These are phyloP conservation scores for Ophion obscuratus DNA, from an alignment of 2,888 invertebrate species.

Conservation along the genomic window DNA sequence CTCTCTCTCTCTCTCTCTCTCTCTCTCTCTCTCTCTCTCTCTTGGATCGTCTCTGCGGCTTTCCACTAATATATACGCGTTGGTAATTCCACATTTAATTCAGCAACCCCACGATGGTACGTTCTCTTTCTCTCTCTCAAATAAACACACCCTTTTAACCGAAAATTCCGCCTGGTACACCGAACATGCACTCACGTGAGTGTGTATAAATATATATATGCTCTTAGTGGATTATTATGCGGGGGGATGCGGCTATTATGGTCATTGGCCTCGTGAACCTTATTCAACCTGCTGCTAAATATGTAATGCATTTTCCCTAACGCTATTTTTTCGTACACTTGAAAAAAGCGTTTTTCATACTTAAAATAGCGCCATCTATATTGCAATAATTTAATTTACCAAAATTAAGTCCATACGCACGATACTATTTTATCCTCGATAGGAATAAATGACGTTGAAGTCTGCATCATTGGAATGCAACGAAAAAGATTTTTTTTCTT, in stretches of 20 bases:
- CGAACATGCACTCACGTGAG: not conserved
- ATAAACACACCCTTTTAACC: constrained; percentile 61
- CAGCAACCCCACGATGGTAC: constrained; percentile 34
- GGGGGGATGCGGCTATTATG: constrained; percentile 58
- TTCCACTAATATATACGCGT: constrained; percentile 1
- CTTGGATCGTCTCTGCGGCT: constrained; percentile 22
- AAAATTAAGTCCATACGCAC: not conserved
- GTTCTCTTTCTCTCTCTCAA: constrained; percentile 34
- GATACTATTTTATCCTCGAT: not conserved
- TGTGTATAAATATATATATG: constrained; percentile 7
- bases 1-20: constrained; percentile 45
- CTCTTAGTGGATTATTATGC: constrained; percentile 42
- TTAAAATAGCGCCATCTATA: not conserved
- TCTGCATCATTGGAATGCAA: not conserved
- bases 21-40: constrained; percentile 53
- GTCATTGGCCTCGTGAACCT: constrained; percentile 62
- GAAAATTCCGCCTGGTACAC: constrained; percentile 42
- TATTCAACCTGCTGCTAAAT: constrained; percentile 62
- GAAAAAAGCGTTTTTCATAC: not conserved
- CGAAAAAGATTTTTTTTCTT: not conserved
- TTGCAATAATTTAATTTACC: not conserved
- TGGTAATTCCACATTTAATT: constrained; percentile 30
- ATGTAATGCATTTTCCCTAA: constrained; percentile 32
- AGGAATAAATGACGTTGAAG: not conserved
- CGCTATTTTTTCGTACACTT: constrained; percentile 11